Evolutionary conservation across 2,113 vertebrate species (phyloP).

Genomic region (Odontophorus gujanensis): DNA sequence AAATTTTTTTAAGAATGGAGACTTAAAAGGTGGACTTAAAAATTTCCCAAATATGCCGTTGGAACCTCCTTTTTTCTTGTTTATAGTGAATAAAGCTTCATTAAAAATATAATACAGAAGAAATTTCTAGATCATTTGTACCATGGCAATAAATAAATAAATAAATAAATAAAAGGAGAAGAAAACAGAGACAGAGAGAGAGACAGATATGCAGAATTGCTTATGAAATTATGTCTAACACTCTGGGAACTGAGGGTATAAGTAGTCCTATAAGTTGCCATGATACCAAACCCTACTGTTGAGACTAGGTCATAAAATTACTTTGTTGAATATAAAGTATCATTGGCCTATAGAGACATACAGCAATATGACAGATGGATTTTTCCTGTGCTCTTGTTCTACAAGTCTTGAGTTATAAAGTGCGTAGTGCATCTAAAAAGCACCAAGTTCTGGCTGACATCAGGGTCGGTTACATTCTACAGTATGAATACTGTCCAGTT

Average conservation of each 20-base stretch:
- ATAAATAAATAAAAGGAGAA: no score
- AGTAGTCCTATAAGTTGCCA: not conserved
- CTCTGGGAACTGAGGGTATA: not conserved
- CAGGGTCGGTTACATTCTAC: not conserved
- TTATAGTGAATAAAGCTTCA: not conserved
- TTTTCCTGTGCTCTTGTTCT: not conserved
- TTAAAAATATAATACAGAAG: not conserved
- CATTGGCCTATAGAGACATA: not conserved
- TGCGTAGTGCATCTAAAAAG: not conserved
- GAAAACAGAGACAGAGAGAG: not conserved
- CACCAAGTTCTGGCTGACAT: not conserved
- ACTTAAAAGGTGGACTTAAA: not conserved
- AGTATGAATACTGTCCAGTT: rapidly evolving
- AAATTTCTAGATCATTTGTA: not conserved
- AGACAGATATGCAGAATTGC: not conserved
- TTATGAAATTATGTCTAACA: not conserved
- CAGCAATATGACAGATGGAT: not conserved
- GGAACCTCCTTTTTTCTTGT: rapidly evolving
- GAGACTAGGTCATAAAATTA: not conserved
- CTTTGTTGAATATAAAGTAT: not conserved
- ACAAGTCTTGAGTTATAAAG: not conserved
- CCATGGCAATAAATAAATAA: not conserved
- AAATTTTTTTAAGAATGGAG: not conserved
- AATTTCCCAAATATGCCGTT: not conserved
- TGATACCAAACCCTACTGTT: not conserved